Base-by-base conservation (phyloP, 2,797 vertebrate genomes). In the Sebastes oblongus region DNA sequence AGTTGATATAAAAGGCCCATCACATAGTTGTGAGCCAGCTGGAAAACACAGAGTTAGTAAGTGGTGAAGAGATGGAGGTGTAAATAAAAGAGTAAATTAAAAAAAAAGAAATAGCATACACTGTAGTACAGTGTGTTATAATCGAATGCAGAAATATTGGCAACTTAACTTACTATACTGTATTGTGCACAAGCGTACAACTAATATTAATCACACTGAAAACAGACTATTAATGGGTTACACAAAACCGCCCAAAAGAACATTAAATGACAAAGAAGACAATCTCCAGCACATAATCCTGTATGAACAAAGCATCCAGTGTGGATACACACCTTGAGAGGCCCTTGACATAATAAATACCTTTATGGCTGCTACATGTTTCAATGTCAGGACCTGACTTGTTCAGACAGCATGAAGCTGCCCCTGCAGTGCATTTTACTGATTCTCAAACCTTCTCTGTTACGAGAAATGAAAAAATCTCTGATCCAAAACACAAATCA, bases 361-460 rank as follows among this genome's bases (percentile, higher is more conserved):
- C 91, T 94, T 89, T 74, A 88, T 76, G 75, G 77, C 86, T 83
- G 85, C 75, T 76, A 83, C 87, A 85, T 5, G 25, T 78, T 83
- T 91, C 86, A 80, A 12, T 71, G 89, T 95, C 93, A 92, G 90
- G 95, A 95, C 83, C 89, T 61, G 85, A 95, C 95, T 91, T 95
- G 95, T 95, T 93, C 69, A 84, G 87, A 83, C 80, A 73, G 77
- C 30, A 66, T 60, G 24, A 77, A 87, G 62, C 75, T 72, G 72
- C 79, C 72, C 61, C 30, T 46, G 42, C 42, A 29, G 36, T 80
- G 56, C 50, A 74, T 69, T 80, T 86, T 42, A 69, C 39, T 66
- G 74, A 88, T 75, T 78, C 85, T 77, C 20, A 86, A 34, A 72
- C 34, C n/a, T 50, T 50, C 46, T 66, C 60, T 71, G 66, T 59